phyloP scores from a whole-genome alignment of 2,888 invertebrate genomes.

The Vandiemenella viatica region DNA sequence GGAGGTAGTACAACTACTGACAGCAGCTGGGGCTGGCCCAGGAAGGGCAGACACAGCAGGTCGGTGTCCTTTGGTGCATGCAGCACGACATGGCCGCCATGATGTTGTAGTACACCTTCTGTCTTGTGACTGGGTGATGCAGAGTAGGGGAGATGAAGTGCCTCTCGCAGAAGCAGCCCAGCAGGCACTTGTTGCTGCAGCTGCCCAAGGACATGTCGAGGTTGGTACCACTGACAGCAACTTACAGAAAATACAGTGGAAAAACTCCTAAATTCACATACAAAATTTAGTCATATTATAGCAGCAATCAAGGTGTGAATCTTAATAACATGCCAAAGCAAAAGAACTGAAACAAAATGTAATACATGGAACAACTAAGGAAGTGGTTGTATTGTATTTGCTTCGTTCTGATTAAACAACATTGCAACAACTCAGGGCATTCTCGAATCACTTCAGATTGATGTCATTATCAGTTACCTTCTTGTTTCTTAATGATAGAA shows the following conservation, averaged over 20 bases:
- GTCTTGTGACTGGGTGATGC: constrained; percentile 65
- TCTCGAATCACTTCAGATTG: background rate
- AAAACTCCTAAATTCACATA: no score
- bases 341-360: no score
- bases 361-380: no score
- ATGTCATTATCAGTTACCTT: no score
- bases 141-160: constrained; percentile 35
- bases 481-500: background rate
- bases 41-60: constrained; percentile 70
- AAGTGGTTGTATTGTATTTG: no score
- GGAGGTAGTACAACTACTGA: constrained; percentile 60
- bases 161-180: constrained; percentile 64
- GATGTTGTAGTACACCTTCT: constrained; percentile 77
- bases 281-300: no score
- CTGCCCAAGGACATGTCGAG: constrained; percentile 71
- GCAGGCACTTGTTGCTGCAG: constrained; percentile 76
- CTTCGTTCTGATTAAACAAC: no score
- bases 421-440: background rate
- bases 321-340: no score
- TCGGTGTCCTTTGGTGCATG: constrained; percentile 77
- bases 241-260: no score
- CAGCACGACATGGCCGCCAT: constrained; percentile 72
- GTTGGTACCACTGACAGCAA: constrained; percentile 24
- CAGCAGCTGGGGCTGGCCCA: constrained; percentile 49
- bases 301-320: no score